Base-by-base conservation (phyloP, 2,797 vertebrate species). In the Margarornis squamiger region DNA sequence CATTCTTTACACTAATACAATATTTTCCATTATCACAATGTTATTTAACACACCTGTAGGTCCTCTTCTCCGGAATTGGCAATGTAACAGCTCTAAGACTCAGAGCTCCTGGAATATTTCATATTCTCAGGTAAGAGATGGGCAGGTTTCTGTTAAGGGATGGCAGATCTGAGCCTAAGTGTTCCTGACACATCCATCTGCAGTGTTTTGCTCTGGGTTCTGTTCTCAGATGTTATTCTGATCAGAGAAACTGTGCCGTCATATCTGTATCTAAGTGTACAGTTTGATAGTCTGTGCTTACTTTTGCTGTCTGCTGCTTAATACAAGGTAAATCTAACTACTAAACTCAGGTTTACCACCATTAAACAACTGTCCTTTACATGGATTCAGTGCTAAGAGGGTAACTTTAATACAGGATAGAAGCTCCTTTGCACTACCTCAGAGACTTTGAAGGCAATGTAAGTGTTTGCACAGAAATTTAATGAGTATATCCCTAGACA, bases 1-100 rank as follows among this genome's bases (percentile, higher is more conserved):
- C 29, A 77, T 86, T 86, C 57, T 84, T 93, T 90, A 88, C 46
- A 61, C 34, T 54, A 72, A 90, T 90, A 76, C 73, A 76, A 86
- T 71, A 19, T 52, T 39, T 41, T 86, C 32, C 48, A 66, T 73
- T 70, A 80, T 51, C 48, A 52, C 12, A 24, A 41, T 52, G 32
- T 52, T 93, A 83, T 67, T 90, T 67, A 88, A 71, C 41, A 86
- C 18, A 86, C 18, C 20, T 67, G 16, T 59, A 67, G 12, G 36
- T 70, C 78, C 54, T 87, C 58, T 68, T 90, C 70, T 76, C 74
- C 48, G 55, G 18, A 83, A 74, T 2, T 80, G 32, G 86, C n/a
- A 67, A 18, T 5, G 3, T 8, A 94, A 88, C 70, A 74, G 36
- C 48, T 76, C 59, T 30, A 73, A 66, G 23, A 75, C 58, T 65